Evolutionary conservation across 2,888 invertebrate genomes (phyloP).

Genomic region (Leptinotarsa juncta): DNA sequence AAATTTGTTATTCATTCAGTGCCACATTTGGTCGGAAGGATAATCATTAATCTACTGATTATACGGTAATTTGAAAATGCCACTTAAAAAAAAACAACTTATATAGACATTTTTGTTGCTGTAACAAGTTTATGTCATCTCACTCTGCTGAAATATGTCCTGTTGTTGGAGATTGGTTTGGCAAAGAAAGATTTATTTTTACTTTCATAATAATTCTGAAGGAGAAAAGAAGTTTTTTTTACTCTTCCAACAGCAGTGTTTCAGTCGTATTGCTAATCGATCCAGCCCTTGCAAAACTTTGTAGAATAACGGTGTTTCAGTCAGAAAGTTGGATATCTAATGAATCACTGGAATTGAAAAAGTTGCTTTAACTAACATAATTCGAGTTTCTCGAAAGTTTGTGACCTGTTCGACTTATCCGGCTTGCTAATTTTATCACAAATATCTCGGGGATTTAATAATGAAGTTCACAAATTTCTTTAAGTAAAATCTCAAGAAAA

Average conservation of each 20-base stretch:
- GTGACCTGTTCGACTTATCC: background rate
- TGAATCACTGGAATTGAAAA: slow-evolving; percentile 5
- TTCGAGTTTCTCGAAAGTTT: slow-evolving; percentile 7
- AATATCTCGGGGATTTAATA: background rate
- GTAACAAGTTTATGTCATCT: too few species aligned
- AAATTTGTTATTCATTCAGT: too few species aligned
- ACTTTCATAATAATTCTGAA: too few species aligned
- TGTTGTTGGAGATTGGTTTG: too few species aligned
- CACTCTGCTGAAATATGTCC: too few species aligned
- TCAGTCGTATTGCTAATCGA: background rate
- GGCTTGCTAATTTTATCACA: background rate
- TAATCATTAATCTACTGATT: too few species aligned
- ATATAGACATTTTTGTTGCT: too few species aligned
- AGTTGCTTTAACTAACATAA: background rate
- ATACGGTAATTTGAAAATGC: too few species aligned
- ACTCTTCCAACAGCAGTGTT: background rate
- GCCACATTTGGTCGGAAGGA: too few species aligned
- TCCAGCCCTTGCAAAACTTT: background rate
- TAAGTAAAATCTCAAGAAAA: background rate
- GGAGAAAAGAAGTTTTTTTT: too few species aligned
- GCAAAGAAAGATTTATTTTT: too few species aligned
- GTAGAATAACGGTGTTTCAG: background rate
- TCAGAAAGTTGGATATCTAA: background rate
- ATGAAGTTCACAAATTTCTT: background rate
- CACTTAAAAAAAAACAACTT: too few species aligned